phyloP scores from a whole-genome alignment of 2,888 invertebrate species.

The Pherbina coryleti region DNA sequence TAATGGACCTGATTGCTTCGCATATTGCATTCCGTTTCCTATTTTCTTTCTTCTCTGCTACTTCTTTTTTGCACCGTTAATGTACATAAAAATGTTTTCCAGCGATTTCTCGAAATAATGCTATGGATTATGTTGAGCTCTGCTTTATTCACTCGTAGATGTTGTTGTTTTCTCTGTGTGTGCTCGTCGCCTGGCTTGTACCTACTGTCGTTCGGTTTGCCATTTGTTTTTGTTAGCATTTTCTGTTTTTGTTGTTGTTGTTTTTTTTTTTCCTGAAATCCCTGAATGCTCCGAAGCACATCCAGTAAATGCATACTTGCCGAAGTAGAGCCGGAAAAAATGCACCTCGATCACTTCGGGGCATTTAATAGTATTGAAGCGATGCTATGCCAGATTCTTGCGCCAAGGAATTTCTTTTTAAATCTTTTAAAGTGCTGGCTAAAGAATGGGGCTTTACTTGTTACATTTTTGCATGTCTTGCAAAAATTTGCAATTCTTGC shows the following conservation, averaged over 20 bases:
- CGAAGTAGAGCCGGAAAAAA: neutral
- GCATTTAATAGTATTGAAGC: neutral
- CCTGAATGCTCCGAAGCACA: neutral
- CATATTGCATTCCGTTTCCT: conserved; percentile 22
- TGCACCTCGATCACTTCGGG: conserved; percentile 4
- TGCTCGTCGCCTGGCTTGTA: neutral
- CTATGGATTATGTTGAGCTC: conserved; percentile 32
- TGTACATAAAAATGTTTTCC: conserved; percentile 30
- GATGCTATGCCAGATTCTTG: neutral
- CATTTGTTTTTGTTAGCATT: neutral
- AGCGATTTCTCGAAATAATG: conserved; percentile 35
- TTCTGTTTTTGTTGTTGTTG: too few relatives aligned
- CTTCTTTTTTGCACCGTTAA: neutral
- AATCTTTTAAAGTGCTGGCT: neutral
- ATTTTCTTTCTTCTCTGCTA: neutral
- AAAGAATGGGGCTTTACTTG: neutral
- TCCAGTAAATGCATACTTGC: neutral
- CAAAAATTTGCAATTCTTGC: too few relatives aligned
- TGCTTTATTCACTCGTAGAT: conserved; percentile 15
- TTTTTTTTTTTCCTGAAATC: neutral
- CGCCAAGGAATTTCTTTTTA: neutral
- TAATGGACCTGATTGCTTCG: conserved; percentile 42
- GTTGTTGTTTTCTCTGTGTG: neutral
- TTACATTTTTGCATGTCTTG: neutral
- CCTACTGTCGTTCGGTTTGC: neutral